A percentile compares a stretch with the other conserved stretches of the same genome.
These are phyloP conservation scores for Corythornis cristatus DNA, from an alignment of 2,113 vertebrate genomes.

Conservation along the genomic window DNA sequence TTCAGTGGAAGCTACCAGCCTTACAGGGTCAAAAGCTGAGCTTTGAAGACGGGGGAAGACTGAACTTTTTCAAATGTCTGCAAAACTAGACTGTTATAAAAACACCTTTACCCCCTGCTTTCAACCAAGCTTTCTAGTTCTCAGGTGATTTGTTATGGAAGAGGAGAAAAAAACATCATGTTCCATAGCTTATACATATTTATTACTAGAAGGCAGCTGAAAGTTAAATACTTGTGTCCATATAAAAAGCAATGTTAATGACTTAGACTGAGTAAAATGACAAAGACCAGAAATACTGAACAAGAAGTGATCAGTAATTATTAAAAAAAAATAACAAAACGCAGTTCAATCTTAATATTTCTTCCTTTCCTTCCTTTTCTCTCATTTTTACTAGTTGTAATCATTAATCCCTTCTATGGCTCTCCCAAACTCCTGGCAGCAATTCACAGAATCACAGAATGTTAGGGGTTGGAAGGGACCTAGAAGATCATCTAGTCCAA, in stretches of 20 bases:
- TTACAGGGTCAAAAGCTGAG: constrained; percentile 5
- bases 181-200: neutral
- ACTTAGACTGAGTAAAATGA: neutral
- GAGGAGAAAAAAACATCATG: neutral
- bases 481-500: too few relatives aligned
- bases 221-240: neutral
- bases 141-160: neutral
- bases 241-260: neutral
- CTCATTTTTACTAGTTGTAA: neutral
- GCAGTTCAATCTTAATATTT: neutral
- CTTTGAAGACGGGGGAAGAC: neutral
- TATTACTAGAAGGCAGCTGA: neutral
- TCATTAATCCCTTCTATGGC: neutral
- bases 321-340: rapidly evolving
- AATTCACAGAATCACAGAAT: neutral
- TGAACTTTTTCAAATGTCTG: neutral
- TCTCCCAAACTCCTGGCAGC: neutral
- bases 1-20: neutral
- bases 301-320: neutral
- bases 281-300: neutral
- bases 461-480: too few relatives aligned
- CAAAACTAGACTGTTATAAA: neutral
- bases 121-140: neutral
- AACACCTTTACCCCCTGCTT: neutral
- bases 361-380: neutral